These are phyloP conservation scores for Austrofundulus limnaeus DNA, from an alignment of 2,113 vertebrate species.

Conservation along the genomic window DNA sequence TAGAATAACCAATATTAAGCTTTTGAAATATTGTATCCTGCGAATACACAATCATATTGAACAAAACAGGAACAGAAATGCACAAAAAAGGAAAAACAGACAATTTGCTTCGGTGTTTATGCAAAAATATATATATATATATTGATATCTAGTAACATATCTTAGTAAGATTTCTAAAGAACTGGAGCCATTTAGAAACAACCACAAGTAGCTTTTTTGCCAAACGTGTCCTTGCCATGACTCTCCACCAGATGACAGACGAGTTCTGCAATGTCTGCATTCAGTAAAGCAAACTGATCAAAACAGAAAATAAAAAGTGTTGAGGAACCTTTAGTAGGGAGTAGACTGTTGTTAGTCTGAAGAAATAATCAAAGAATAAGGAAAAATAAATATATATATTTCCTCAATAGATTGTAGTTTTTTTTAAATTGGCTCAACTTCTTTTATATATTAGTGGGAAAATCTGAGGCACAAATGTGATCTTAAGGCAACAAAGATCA, in stretches of 20 bases:
- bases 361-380: slow-evolving; percentile 4
- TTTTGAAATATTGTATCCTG: slow-evolving; percentile 59
- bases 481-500: slow-evolving; percentile 70
- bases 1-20: slow-evolving; percentile 58
- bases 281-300: neutral
- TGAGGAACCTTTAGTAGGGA: slow-evolving; percentile 5
- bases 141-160: slow-evolving; percentile 31
- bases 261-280: slow-evolving; percentile 10
- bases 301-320: neutral
- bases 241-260: slow-evolving; percentile 63
- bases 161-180: slow-evolving; percentile 40
- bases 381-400: slow-evolving; percentile 16
- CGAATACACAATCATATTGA: slow-evolving; percentile 36
- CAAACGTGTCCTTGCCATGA: slow-evolving; percentile 32
- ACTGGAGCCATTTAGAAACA: slow-evolving; percentile 20
- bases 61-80: slow-evolving; percentile 13
- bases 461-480: slow-evolving; percentile 72
- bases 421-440: slow-evolving; percentile 13
- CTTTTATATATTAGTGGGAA: slow-evolving; percentile 16
- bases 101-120: slow-evolving; percentile 34
- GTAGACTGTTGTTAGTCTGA: slow-evolving; percentile 11
- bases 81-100: slow-evolving; percentile 27
- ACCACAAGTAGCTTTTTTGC: slow-evolving; percentile 15
- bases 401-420: slow-evolving; percentile 11
- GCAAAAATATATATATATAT: slow-evolving; percentile 49